phyloP scores from a whole-genome alignment of 2,797 vertebrate species.

The Gambusia yucatana region DNA sequence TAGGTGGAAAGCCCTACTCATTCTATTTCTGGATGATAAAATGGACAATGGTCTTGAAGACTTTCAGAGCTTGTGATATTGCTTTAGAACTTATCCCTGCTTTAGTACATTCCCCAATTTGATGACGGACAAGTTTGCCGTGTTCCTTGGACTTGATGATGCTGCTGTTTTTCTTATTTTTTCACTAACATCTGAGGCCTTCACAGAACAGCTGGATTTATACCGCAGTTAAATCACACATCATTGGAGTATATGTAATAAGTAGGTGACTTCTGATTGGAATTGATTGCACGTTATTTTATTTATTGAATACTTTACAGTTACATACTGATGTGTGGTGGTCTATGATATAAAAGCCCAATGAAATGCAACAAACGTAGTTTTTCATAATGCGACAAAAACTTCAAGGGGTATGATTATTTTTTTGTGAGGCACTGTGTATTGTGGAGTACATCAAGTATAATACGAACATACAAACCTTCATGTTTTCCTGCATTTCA shows the following conservation, averaged over 20 bases:
- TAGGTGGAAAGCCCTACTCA: neutral
- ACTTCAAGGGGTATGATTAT: neutral
- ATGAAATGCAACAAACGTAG: neutral
- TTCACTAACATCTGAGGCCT: neutral
- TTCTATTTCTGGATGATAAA: neutral
- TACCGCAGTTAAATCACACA: neutral
- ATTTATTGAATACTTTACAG: neutral
- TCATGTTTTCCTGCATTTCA: conserved; percentile 12
- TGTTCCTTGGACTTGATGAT: neutral
- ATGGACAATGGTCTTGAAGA: neutral
- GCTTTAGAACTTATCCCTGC: neutral
- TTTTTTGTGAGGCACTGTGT: conserved; percentile 3
- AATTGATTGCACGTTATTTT: neutral
- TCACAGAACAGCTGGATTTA: neutral
- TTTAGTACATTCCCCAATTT: neutral
- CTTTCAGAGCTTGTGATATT: neutral
- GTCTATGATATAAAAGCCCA: neutral
- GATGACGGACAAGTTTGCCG: neutral
- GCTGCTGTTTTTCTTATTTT: neutral
- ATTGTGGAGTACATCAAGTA: conserved; percentile 25
- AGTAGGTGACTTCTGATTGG: neutral
- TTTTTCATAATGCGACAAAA: neutral
- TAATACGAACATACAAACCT: conserved; percentile 17
- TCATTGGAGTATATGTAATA: neutral
- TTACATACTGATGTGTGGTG: neutral